phyloP scores from a whole-genome alignment of 2,113 vertebrate species.

The Pangasianodon hypophthalmus region DNA sequence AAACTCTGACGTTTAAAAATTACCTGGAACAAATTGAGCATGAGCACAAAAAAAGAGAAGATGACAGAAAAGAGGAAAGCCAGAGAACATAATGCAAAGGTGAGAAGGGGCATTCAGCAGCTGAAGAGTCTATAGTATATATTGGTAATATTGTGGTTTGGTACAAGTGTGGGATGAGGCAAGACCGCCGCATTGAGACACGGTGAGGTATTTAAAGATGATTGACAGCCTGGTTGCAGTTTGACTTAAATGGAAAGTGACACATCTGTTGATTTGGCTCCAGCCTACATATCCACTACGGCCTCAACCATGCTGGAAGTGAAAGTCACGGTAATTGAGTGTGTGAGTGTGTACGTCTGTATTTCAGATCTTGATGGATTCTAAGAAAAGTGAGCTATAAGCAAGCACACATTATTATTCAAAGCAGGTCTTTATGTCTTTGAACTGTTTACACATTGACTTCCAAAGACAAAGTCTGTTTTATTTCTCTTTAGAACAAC shows the following conservation, averaged over 20 bases:
- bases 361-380: conserved; percentile 24
- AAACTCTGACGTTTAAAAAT: conserved; percentile 62
- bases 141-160: conserved; percentile 22
- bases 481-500: conserved; percentile 16
- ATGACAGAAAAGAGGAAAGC: background rate
- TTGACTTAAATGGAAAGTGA: conserved; percentile 74
- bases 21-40: conserved; percentile 58
- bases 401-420: conserved; percentile 34
- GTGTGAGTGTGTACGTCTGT: conserved; percentile 33
- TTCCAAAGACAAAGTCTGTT: conserved; percentile 20
- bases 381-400: conserved; percentile 13
- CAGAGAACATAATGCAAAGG: background rate
- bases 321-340: background rate
- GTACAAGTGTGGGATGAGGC: background rate
- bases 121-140: background rate
- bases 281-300: conserved; percentile 59
- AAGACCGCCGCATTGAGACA: conserved; percentile 52
- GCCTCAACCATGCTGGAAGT: conserved; percentile 28
- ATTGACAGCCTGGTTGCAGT: conserved; percentile 62
- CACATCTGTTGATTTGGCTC: conserved; percentile 72
- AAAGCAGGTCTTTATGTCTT: conserved; percentile 30
- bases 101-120: background rate
- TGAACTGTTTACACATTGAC: conserved; percentile 24
- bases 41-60: conserved; percentile 30
- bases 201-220: conserved; percentile 59